phyloP scores from a whole-genome alignment of 2,113 vertebrate genomes.

The Todiramphus saurophagus region DNA sequence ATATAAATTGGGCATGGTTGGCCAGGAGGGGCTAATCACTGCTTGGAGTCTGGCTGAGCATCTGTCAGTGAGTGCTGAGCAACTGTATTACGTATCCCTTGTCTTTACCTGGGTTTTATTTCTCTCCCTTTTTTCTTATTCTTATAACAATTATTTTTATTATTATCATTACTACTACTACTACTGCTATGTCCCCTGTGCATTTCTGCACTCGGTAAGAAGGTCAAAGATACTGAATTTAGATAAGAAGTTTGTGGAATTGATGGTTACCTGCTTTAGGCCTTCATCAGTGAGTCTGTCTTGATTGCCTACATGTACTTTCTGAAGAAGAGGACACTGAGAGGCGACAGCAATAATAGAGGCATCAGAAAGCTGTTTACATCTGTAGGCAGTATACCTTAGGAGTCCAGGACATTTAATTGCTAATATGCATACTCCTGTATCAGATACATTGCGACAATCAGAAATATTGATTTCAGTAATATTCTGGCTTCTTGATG shows the following conservation, averaged over 20 bases:
- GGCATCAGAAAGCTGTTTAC: constrained; percentile 94
- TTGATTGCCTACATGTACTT: constrained; percentile 96
- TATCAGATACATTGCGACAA: constrained; percentile 92
- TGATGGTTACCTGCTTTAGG: constrained; percentile 86
- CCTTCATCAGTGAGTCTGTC: constrained; percentile 93
- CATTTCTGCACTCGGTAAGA: background rate
- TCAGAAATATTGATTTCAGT: constrained; percentile 98
- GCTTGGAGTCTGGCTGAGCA: background rate
- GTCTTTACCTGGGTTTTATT: background rate
- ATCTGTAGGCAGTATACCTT: constrained; percentile 93
- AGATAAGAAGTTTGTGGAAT: background rate
- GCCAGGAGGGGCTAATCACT: background rate
- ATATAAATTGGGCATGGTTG: too few species aligned
- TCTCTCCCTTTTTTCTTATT: background rate
- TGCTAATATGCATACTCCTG: constrained; percentile 88
- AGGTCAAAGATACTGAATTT: background rate
- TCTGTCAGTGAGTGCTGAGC: background rate
- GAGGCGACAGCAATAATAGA: constrained; percentile 88
- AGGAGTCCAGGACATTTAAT: constrained; percentile 91
- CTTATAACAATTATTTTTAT: background rate
- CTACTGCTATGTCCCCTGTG: too few species aligned
- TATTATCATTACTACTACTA: too few species aligned
- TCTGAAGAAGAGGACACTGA: constrained; percentile 93
- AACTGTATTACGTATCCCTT: background rate
- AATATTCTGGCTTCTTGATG: constrained; percentile 93